phyloP scores from a whole-genome alignment of 2,797 vertebrate genomes.

The Ptychadena robeensis region DNA sequence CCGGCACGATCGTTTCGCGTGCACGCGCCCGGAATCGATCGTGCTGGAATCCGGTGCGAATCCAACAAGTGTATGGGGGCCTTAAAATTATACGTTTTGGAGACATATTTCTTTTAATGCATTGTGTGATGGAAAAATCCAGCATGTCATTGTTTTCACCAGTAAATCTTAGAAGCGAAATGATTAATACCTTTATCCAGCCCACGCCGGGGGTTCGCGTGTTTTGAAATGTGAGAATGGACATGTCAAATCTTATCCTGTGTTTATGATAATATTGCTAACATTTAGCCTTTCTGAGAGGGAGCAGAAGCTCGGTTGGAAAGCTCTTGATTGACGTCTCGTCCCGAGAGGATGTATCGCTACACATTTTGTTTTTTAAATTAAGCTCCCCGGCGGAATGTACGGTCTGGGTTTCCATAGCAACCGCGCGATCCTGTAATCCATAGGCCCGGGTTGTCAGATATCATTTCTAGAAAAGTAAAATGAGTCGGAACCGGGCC shows the following conservation, averaged over 20 bases:
- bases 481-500: neutral
- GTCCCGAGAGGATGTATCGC: constrained; percentile 1
- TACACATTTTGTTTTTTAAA: constrained; percentile 37
- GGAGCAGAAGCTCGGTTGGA: constrained; percentile 2
- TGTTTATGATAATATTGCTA: constrained; percentile 10
- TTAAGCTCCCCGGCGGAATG: constrained; percentile 19
- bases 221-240: constrained; percentile 4
- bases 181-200: neutral
- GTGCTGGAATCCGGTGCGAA: no score
- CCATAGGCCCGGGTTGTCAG: constrained; percentile 16
- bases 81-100: no score
- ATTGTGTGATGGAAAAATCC: neutral
- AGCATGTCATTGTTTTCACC: neutral
- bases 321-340: constrained; percentile 24
- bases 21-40: no score
- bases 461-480: neutral
- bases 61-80: no score
- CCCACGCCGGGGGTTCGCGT: neutral
- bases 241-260: neutral
- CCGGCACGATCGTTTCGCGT: no score
- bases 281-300: constrained; percentile 3
- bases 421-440: constrained; percentile 2
- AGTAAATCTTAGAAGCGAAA: neutral
- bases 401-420: constrained; percentile 43
- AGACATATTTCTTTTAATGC: neutral